Evolutionary conservation across 2,113 vertebrate species (phyloP).

Genomic region (Semnornis frantzii): DNA sequence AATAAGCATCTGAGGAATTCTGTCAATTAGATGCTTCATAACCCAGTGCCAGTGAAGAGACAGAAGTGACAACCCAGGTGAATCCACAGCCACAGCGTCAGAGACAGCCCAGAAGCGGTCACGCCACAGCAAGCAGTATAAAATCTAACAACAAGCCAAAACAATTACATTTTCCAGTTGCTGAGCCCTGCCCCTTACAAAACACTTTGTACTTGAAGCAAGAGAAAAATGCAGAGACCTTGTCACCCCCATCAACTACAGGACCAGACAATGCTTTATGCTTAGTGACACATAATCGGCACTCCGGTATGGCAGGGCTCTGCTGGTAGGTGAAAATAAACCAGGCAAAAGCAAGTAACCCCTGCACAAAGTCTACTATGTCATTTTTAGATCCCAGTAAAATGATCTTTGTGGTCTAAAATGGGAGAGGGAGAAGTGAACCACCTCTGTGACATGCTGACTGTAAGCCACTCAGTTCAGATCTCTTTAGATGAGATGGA

Average conservation of each 20-base stretch:
- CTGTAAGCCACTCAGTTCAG: not conserved
- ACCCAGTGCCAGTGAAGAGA: slow-evolving; percentile 98
- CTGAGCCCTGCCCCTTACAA: not conserved
- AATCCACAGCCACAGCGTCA: slow-evolving; percentile 80
- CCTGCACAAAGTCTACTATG: not conserved
- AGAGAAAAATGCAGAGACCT: not conserved
- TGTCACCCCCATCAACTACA: not conserved
- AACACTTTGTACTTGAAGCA: not conserved
- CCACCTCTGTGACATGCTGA: not conserved
- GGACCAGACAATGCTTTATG: not conserved
- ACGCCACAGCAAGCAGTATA: slow-evolving; percentile 84
- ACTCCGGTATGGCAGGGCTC: not conserved
- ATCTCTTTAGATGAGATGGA: not conserved
- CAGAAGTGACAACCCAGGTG: slow-evolving; percentile 83
- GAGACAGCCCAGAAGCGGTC: slow-evolving; percentile 90
- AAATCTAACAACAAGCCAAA: slow-evolving; percentile 56
- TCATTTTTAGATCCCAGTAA: not conserved
- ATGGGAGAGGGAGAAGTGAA: not conserved
- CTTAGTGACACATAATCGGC: not conserved
- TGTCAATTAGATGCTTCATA: slow-evolving; percentile 85
- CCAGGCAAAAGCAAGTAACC: not conserved
- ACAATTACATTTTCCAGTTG: not conserved
- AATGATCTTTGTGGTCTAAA: not conserved
- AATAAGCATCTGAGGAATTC: slow-evolving; percentile 83
- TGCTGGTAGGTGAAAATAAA: not conserved